A percentile compares a stretch with the other conserved stretches of the same genome.
phyloP scores from a whole-genome alignment of 2,888 invertebrate genomes.

The Achlya flavicornis region DNA sequence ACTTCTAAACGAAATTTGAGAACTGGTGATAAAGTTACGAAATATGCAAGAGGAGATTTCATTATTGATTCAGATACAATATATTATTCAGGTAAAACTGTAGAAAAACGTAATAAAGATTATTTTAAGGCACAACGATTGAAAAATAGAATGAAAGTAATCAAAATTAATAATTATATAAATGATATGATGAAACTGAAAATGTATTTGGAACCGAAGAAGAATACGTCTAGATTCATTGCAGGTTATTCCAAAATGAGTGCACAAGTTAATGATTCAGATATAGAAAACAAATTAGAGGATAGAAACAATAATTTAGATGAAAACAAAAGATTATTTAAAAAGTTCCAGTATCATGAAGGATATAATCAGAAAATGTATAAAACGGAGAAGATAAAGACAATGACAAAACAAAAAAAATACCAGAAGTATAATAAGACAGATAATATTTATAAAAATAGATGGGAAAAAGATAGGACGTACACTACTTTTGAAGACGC shows the following conservation, averaged over 20 bases:
- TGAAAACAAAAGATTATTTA: background rate
- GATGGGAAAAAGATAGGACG: too few relatives aligned
- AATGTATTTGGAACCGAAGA: background rate
- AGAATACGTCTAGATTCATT: background rate
- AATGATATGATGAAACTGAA: background rate
- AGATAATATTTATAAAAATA: too few relatives aligned
- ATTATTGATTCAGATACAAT: background rate
- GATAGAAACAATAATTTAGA: background rate
- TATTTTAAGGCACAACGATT: background rate
- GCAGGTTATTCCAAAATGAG: background rate
- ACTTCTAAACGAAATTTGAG: background rate
- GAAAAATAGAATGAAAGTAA: background rate
- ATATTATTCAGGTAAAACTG: background rate
- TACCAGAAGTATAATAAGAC: too few relatives aligned
- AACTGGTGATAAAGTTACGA: too few relatives aligned
- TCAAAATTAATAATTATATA: background rate
- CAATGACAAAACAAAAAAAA: background rate
- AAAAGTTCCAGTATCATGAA: background rate
- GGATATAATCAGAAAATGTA: background rate
- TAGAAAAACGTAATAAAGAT: background rate
- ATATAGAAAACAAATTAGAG: background rate
- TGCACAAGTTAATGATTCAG: background rate
- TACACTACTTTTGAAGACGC: too few relatives aligned
- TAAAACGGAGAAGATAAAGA: background rate
- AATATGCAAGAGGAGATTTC: background rate